These are phyloP conservation scores for Dreissena polymorpha DNA, from an alignment of 1,140 invertebrate species.

Conservation along the genomic window DNA sequence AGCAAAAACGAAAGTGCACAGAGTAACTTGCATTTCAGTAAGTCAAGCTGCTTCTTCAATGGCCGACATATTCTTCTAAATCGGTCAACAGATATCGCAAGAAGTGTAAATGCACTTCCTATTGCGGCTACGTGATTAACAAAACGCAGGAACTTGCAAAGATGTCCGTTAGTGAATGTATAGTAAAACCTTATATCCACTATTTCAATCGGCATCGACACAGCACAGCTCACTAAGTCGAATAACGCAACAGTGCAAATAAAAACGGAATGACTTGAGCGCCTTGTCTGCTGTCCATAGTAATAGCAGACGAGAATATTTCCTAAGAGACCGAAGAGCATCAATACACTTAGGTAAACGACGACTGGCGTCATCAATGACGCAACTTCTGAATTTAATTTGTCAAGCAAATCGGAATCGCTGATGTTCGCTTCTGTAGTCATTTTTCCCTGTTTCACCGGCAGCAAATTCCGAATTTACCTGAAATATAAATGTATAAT, in stretches of 20 bases:
- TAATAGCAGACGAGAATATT: not conserved
- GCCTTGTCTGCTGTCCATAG: not conserved
- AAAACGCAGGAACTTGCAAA: slow-evolving; percentile 56
- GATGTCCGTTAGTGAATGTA: slow-evolving; percentile 46
- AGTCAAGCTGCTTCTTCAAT: slow-evolving; percentile 43
- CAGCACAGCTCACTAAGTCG: not conserved
- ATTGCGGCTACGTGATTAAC: slow-evolving; percentile 45
- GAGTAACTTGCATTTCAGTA: slow-evolving; percentile 13
- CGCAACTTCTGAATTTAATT: too few species aligned
- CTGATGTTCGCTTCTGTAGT: too few species aligned
- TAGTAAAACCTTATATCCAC: slow-evolving; percentile 23
- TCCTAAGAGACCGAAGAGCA: not conserved
- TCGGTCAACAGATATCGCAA: slow-evolving; percentile 59
- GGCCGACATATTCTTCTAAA: slow-evolving; percentile 61
- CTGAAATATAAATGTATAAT: too few species aligned
- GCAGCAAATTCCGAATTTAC: too few species aligned
- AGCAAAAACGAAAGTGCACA: not conserved
- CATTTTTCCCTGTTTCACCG: too few species aligned
- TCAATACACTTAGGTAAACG: not conserved
- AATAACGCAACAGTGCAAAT: not conserved
- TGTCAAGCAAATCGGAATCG: too few species aligned
- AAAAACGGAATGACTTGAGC: not conserved
- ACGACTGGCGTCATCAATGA: not conserved
- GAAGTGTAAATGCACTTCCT: slow-evolving; percentile 54
- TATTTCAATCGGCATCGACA: not conserved